These are phyloP conservation scores for Ceyx cyanopectus DNA, from an alignment of 2,113 vertebrate species.

Conservation along the genomic window DNA sequence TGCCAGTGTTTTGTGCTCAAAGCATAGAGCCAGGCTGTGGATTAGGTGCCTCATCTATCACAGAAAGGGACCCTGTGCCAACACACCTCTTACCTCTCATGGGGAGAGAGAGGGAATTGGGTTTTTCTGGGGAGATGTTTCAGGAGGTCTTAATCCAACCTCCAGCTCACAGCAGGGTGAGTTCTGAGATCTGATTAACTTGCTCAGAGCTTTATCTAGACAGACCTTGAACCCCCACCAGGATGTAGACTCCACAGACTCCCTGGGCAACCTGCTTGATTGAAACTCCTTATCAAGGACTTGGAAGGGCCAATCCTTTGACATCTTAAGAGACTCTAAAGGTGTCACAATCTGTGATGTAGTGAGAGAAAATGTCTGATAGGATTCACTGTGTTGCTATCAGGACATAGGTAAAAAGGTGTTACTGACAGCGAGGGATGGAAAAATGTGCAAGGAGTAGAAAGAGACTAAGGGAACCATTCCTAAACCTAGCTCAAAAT, in stretches of 20 bases:
- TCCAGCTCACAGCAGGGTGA: neutral
- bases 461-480: neutral
- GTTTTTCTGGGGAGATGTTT: neutral
- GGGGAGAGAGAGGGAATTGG: neutral
- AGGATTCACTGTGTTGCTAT: neutral
- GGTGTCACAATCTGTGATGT: neutral
- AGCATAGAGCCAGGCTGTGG: neutral
- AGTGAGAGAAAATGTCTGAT: neutral
- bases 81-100: neutral
- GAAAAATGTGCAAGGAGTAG: neutral
- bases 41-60: neutral
- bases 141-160: rapidly evolving
- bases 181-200: neutral
- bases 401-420: neutral
- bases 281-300: neutral
- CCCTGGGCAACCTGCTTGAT: neutral
- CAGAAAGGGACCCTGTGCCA: neutral
- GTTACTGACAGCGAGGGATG: neutral
- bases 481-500: neutral
- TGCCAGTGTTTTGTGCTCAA: neutral
- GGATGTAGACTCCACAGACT: neutral
- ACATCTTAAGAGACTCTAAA: neutral
- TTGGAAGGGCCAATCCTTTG: neutral
- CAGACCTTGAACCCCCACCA: neutral
- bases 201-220: neutral